Evolutionary conservation across 2,113 vertebrate species (phyloP).

Genomic region (Engystomops pustulosus): DNA sequence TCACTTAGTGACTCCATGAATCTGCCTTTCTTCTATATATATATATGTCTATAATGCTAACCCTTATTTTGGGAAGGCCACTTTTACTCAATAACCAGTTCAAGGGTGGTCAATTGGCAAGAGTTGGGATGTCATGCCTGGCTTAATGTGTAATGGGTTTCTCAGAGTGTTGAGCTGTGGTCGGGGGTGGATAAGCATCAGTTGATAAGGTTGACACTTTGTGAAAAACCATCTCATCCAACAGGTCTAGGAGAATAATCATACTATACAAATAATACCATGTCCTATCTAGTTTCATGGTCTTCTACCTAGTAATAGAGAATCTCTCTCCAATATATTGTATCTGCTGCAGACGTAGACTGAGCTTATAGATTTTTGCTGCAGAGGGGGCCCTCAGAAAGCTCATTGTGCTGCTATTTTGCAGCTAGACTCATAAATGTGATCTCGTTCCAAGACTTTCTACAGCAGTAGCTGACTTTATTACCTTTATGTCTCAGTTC

Average conservation of each 20-base stretch:
- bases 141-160: background rate
- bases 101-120: no score
- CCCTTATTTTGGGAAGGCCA: no score
- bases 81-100: background rate
- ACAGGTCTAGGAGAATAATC: conserved; percentile 2
- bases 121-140: no score
- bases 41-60: background rate
- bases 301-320: background rate
- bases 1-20: conserved; percentile 14
- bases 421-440: background rate
- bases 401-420: background rate
- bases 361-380: background rate
- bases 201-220: background rate
- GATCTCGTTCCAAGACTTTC: background rate
- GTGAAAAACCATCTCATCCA: background rate
- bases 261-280: background rate
- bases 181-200: background rate
- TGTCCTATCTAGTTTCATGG: background rate
- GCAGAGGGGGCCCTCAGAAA: background rate
- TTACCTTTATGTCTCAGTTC: background rate
- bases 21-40: background rate
- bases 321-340: background rate
- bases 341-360: background rate
- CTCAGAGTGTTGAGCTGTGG: background rate
- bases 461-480: background rate